These are phyloP conservation scores for Phalangium opilio DNA, from an alignment of 2,888 invertebrate genomes.

Conservation along the genomic window DNA sequence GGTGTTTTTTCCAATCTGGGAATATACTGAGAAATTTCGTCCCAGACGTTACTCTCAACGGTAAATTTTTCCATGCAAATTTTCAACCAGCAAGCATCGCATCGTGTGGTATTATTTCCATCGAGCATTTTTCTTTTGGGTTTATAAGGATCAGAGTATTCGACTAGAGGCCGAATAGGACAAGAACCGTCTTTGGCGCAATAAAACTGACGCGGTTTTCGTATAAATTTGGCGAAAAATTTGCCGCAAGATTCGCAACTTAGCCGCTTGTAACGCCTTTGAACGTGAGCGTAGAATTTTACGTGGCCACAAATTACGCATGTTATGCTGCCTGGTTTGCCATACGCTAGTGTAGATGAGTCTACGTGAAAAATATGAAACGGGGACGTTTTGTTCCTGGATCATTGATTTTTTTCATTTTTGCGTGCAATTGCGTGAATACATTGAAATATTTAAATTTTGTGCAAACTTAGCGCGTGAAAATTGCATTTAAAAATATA, in stretches of 20 bases:
- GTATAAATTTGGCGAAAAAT: conserved; percentile 46
- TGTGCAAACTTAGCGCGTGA: no score
- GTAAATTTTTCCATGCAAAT: conserved; percentile 44
- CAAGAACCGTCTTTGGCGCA: conserved; percentile 18
- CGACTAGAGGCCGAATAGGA: not conserved
- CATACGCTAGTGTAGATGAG: not conserved
- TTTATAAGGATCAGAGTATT: not conserved
- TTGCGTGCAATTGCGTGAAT: no score
- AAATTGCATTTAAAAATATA: no score
- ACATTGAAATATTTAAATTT: no score
- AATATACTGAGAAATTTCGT: conserved; percentile 12
- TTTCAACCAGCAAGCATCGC: conserved; percentile 74
- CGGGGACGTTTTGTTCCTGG: no score
- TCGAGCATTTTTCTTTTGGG: not conserved
- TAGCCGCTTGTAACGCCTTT: conserved; percentile 63
- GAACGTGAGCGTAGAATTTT: conserved; percentile 55
- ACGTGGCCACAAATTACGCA: conserved; percentile 32
- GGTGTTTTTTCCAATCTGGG: conserved; percentile 13
- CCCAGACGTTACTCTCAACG: conserved; percentile 11
- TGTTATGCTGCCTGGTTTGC: conserved; percentile 11
- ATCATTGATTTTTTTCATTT: no score
- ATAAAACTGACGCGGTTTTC: conserved; percentile 18
- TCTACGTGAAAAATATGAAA: no score
- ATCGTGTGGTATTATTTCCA: conserved; percentile 32
- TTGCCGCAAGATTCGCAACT: conserved; percentile 74